Conservation (phyloP, 2,113 vertebrate genomes). For the Prunella fulvescens region DNA sequence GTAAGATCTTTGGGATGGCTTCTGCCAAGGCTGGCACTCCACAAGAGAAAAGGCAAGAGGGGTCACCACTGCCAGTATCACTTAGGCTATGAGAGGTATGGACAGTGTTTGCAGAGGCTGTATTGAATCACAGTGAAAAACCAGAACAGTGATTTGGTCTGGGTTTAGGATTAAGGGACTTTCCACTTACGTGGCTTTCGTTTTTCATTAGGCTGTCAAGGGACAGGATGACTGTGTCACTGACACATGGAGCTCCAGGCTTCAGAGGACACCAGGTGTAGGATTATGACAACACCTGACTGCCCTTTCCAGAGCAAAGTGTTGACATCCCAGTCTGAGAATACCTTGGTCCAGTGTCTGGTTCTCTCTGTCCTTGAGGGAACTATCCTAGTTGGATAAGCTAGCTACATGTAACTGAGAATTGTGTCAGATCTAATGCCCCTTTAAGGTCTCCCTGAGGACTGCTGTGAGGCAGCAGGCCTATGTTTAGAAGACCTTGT, state of each 20-base stretch:
- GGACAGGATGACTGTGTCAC: background rate
- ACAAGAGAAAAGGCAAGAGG: background rate
- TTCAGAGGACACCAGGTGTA: background rate
- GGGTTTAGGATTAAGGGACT: background rate
- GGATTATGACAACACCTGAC: background rate
- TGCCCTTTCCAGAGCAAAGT: background rate
- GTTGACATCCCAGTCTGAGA: background rate
- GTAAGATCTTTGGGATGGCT: background rate
- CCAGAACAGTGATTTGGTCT: background rate
- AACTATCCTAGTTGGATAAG: background rate
- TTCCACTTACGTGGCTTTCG: background rate
- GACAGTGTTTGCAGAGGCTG: rapidly evolving
- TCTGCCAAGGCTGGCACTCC: background rate
- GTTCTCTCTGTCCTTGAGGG: background rate
- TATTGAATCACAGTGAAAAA: background rate
- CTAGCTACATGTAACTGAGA: background rate
- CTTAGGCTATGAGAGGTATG: background rate
- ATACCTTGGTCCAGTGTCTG: background rate
- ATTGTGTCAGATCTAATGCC: background rate
- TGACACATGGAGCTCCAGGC: background rate
- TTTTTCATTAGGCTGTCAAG: background rate
- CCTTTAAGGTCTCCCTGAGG: background rate
- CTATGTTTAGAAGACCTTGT: background rate
- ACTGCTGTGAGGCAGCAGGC: background rate
- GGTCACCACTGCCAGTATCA: background rate